phyloP scores from a whole-genome alignment of 2,797 vertebrate species.

The Cirrhinus molitorella region DNA sequence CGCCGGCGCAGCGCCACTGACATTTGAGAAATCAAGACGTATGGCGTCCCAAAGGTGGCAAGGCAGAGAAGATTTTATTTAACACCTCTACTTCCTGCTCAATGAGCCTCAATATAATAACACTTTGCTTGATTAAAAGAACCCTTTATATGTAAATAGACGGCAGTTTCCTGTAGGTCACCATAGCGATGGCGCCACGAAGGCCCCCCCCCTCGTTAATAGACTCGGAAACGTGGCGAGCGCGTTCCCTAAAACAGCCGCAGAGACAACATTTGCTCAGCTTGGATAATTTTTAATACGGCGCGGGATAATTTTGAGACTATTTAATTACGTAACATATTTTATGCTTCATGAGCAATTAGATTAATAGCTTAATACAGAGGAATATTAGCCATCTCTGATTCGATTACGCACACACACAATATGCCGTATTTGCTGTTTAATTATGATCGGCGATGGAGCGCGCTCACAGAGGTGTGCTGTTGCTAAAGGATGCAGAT shows the following conservation, averaged over 20 bases:
- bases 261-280: constrained; percentile 99
- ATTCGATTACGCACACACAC: constrained; percentile 99
- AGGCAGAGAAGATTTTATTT: constrained; percentile 96
- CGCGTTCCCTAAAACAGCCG: constrained; percentile 99
- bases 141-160: constrained; percentile 99
- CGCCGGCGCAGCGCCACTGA: constrained; percentile 93
- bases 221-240: constrained; percentile 88
- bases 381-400: constrained; percentile 99
- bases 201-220: constrained; percentile 86
- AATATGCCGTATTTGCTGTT: constrained; percentile 99
- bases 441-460: constrained; percentile 99
- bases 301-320: constrained; percentile 98
- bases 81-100: constrained; percentile 96
- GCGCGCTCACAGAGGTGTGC: constrained; percentile 72
- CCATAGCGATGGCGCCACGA: constrained; percentile 85
- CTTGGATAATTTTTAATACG: constrained; percentile 99
- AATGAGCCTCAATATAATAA: constrained; percentile 99
- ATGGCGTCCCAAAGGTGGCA: constrained; percentile 91
- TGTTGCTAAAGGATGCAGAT: constrained; percentile 91
- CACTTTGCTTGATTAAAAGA: constrained; percentile 99
- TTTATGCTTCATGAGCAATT: constrained; percentile 99
- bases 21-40: constrained; percentile 97
- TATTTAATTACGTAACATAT: constrained; percentile 99
- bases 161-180: constrained; percentile 91
- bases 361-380: constrained; percentile 99